Evolutionary conservation across 2,113 vertebrate genomes (phyloP), one percentile per base, ranked within the genome.

Genomic region (Urocitellus parryii): DNA sequence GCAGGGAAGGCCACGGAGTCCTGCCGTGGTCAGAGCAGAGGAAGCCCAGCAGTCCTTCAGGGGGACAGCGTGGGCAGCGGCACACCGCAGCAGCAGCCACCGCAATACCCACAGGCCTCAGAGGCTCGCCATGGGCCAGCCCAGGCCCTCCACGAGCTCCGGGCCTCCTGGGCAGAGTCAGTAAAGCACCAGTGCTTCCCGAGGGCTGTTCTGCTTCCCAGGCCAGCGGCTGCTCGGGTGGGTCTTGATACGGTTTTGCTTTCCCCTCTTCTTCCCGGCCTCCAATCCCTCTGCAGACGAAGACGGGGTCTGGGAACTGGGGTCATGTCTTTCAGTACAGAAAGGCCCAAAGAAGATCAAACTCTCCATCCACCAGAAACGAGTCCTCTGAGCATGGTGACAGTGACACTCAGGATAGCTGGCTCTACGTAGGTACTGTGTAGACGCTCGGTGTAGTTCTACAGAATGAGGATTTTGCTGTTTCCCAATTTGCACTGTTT

Each of bases 401-500:
- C 76, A 61, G 45, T 51, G 63, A 65, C 0, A 51, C 34, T 48
- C 42, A 22, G 1, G 9, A 91, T 27, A 79, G 9, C 42, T 84
- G 37, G 53, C 42, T 83, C 48, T n/a, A 13, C 20, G 37, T 48
- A 17, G 20, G 12, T 1, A 8, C 70, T 39, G 16, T 29, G 74
- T 34, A 32, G 79, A 81, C 37, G 29, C 45, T 56, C 8, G 48
- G 76, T 96, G 94, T 79, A 39, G 53, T 39, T 92, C 77, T 70
- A 72, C 79, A 20, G 10, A 72, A 32, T 16, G 48, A 76, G 76
- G 86, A 80, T 29, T 90, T 79, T 77, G 65, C 68, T 25, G 39
- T 77, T 96, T 87, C 77, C 16, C 53, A 56, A 48, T 73, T 87
- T 48, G 72, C 65, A 72, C n/a, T 34, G 77, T 82, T 79, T 95